These are phyloP conservation scores for Diadophis punctatus DNA, from an alignment of 2,113 vertebrate genomes.

Conservation along the genomic window DNA sequence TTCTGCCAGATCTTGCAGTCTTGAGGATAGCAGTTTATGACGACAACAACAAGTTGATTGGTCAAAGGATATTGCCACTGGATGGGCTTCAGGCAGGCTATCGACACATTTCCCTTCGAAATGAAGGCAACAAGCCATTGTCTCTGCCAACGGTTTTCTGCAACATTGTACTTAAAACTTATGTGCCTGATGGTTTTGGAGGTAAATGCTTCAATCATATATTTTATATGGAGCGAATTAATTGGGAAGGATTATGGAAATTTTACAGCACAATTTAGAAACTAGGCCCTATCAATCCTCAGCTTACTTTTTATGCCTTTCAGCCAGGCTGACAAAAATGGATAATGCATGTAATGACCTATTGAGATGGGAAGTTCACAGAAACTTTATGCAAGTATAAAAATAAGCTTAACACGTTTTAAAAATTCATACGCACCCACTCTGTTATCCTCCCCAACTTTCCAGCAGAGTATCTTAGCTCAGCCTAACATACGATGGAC, in stretches of 20 bases:
- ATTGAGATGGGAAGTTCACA: background rate
- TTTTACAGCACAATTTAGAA: background rate
- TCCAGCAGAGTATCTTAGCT: background rate
- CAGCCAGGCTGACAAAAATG: background rate
- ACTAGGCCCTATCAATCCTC: background rate
- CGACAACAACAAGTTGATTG: slow-evolving; percentile 95
- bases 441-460: background rate
- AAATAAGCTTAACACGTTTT: background rate
- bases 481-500: background rate
- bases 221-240: background rate
- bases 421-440: background rate
- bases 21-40: slow-evolving; percentile 95
- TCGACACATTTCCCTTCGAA: slow-evolving; percentile 94
- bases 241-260: background rate
- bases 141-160: slow-evolving; percentile 96
- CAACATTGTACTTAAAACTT: slow-evolving; percentile 98
- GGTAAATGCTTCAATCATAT: slow-evolving; percentile 63
- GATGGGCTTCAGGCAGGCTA: slow-evolving; percentile 97
- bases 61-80: slow-evolving; percentile 92
- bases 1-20: slow-evolving; percentile 94
- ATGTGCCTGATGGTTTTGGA: slow-evolving; percentile 97
- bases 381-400: background rate
- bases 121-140: slow-evolving; percentile 96
- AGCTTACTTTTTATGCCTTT: background rate
- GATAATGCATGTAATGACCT: background rate